phyloP scores from a whole-genome alignment of 2,888 invertebrate genomes.

The Heliothis peltigera region DNA sequence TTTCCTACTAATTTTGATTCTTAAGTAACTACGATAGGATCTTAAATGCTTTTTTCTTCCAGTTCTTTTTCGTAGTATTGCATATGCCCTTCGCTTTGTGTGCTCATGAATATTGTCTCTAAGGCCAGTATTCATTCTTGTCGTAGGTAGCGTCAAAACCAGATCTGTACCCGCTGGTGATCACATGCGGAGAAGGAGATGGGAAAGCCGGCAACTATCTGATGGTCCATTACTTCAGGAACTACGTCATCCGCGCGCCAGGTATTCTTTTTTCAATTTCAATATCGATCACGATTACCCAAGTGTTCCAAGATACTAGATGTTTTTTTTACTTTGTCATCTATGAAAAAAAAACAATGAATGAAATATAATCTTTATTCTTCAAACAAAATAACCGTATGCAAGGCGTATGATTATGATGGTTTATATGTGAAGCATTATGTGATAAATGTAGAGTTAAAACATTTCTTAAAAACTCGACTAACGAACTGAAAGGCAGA shows the following conservation, averaged over 20 bases:
- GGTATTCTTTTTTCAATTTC: slow-evolving; percentile 76
- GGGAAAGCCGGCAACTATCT: slow-evolving; percentile 93
- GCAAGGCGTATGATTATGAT: too few species aligned
- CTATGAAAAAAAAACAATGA: too few species aligned
- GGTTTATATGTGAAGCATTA: too few species aligned
- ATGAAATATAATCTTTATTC: too few species aligned
- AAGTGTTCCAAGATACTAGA: too few species aligned
- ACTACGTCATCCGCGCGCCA: slow-evolving; percentile 93
- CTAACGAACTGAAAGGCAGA: too few species aligned
- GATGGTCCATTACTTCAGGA: slow-evolving; percentile 94
- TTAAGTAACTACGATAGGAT: slow-evolving; percentile 7
- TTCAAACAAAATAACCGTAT: too few species aligned
- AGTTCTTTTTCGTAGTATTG: slow-evolving; percentile 27
- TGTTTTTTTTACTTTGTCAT: too few species aligned
- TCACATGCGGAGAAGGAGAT: slow-evolving; percentile 93
- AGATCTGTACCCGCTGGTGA: slow-evolving; percentile 95
- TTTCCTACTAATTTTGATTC: too few species aligned
- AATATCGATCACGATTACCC: too few species aligned
- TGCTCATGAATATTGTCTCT: neutral
- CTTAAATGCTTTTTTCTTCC: slow-evolving; percentile 46
- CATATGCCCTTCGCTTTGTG: neutral
- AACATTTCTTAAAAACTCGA: too few species aligned
- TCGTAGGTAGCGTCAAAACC: slow-evolving; percentile 95
- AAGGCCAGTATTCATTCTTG: neutral
- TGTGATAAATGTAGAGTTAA: too few species aligned